Percentiles rank a stretch among this genome's conserved stretches.
These are phyloP conservation scores for Euura lappo DNA, from an alignment of 1,140 invertebrate species.

Conservation along the genomic window DNA sequence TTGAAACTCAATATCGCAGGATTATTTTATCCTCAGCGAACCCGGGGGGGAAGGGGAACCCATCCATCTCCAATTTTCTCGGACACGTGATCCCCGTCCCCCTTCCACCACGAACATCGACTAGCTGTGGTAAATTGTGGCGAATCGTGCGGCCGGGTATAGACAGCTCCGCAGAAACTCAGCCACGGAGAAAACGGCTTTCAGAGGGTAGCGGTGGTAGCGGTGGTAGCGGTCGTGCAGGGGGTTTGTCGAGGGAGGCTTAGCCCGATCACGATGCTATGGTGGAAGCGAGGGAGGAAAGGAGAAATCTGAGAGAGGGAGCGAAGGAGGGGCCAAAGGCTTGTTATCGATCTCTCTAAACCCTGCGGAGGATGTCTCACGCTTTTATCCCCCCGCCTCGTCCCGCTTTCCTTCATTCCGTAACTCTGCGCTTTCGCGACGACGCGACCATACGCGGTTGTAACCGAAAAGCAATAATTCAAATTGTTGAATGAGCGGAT, in stretches of 20 bases:
- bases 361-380: not conserved
- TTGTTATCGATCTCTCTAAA: constrained; percentile 2
- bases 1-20: too few relatives aligned
- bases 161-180: not conserved
- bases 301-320: not conserved
- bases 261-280: not conserved
- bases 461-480: too few relatives aligned
- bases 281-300: not conserved
- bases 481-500: too few relatives aligned
- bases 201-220: too few relatives aligned
- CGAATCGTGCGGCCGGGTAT: not conserved
- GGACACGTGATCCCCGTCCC: too few relatives aligned
- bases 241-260: not conserved
- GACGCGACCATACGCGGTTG: too few relatives aligned
- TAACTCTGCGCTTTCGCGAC: too few relatives aligned
- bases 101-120: too few relatives aligned
- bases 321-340: not conserved
- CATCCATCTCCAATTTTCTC: too few relatives aligned
- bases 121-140: too few relatives aligned
- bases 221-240: not conserved
- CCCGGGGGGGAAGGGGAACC: too few relatives aligned
- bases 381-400: not conserved
- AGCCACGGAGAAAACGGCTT: not conserved
- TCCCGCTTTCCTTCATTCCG: not conserved
- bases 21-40: too few relatives aligned